A percentile compares a stretch with the other conserved stretches of the same genome.
Evolutionary conservation across 2,113 vertebrate species (phyloP).

Genomic region (Zapornia atra): DNA sequence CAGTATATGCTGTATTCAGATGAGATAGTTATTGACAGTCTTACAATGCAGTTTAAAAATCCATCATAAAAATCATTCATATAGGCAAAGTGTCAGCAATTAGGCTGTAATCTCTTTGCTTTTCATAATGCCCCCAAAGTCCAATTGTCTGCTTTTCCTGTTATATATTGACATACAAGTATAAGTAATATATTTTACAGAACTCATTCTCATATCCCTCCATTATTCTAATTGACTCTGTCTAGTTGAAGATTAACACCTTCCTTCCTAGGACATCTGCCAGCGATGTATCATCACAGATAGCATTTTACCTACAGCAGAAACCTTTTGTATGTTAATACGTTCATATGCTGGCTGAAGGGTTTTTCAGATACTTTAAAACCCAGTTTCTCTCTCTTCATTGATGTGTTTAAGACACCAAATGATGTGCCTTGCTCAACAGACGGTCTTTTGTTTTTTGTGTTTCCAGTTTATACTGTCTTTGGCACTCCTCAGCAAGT

Average conservation of each 20-base stretch:
- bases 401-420: neutral
- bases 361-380: neutral
- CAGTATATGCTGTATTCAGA: neutral
- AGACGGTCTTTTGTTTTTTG: neutral
- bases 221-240: neutral
- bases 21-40: neutral
- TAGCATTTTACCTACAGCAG: neutral
- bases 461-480: neutral
- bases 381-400: neutral
- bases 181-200: neutral
- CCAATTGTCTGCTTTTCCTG: neutral
- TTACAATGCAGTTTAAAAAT: neutral
- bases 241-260: neutral
- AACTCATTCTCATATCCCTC: neutral
- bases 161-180: neutral
- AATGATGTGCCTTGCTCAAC: neutral
- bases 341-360: neutral
- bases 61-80: neutral
- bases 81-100: neutral
- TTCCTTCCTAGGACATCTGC: neutral
- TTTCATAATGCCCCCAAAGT: neutral
- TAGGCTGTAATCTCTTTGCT: neutral
- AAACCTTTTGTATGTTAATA: neutral
- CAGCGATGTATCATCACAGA: neutral
- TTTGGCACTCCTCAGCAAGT: neutral